These are phyloP conservation scores for Leptopilina syphax DNA, from an alignment of 2,888 invertebrate species.

Conservation along the genomic window DNA sequence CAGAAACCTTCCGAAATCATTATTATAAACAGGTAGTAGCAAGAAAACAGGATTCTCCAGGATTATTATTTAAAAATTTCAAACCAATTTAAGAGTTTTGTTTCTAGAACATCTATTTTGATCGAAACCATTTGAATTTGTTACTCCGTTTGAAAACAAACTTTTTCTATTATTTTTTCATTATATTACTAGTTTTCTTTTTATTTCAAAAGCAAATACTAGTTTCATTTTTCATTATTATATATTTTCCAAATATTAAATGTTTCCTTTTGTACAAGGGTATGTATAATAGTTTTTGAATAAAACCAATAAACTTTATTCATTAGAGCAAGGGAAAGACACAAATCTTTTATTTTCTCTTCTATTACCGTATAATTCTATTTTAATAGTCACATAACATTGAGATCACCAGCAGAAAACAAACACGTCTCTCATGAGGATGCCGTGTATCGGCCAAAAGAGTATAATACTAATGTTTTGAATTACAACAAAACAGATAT, in stretches of 20 bases:
- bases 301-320: too few relatives aligned
- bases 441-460: constrained; percentile 46
- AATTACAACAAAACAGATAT: constrained; percentile 44
- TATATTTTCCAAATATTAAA: too few relatives aligned
- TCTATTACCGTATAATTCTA: not conserved
- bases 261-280: too few relatives aligned
- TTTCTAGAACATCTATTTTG: not conserved
- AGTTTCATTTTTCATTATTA: too few relatives aligned
- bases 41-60: not conserved
- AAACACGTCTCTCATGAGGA: constrained; percentile 44
- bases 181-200: too few relatives aligned
- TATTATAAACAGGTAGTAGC: constrained; percentile 48
- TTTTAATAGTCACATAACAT: constrained; percentile 43
- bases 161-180: too few relatives aligned
- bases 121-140: too few relatives aligned
- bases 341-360: too few relatives aligned
- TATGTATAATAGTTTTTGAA: too few relatives aligned
- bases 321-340: too few relatives aligned
- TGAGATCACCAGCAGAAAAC: constrained; percentile 48
- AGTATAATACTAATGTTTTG: constrained; percentile 36
- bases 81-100: constrained; percentile 11
- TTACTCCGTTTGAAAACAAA: too few relatives aligned
- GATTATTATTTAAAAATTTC: constrained; percentile 30
- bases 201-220: too few relatives aligned
- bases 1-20: constrained; percentile 52